phyloP scores from a whole-genome alignment of 1,140 invertebrate genomes.

The Pseudomyrmex sp. region DNA sequence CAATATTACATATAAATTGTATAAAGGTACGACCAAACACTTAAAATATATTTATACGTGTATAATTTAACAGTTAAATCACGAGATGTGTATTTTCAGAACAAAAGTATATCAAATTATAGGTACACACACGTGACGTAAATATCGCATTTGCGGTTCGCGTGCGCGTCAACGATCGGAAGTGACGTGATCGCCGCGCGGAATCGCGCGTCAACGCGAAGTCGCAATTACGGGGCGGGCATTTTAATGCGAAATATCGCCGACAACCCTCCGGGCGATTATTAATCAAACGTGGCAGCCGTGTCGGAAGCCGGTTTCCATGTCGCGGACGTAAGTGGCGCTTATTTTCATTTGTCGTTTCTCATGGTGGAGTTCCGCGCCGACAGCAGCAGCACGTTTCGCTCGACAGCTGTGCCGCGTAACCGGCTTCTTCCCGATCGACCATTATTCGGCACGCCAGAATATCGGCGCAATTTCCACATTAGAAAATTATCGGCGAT shows the following conservation, averaged over 20 bases:
- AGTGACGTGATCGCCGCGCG: background rate
- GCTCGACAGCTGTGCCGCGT: background rate
- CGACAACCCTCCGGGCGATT: constrained; percentile 14
- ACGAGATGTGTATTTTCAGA: too few species aligned
- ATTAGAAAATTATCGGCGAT: constrained; percentile 34
- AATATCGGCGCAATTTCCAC: background rate
- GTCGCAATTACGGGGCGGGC: background rate
- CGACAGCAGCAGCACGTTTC: too few species aligned
- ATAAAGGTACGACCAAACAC: background rate
- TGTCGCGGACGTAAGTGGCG: background rate
- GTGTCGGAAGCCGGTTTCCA: constrained; percentile 22
- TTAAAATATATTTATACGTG: too few species aligned
- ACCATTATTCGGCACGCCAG: constrained; percentile 11
- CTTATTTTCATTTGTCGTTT: constrained; percentile 25
- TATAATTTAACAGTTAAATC: background rate
- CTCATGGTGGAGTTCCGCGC: background rate
- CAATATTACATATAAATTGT: background rate
- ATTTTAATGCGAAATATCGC: constrained; percentile 23
- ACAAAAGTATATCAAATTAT: background rate
- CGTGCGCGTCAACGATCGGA: constrained; percentile 4
- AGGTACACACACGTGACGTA: background rate
- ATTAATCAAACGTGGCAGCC: constrained; percentile 55
- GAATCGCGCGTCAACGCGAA: background rate
- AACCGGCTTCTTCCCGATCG: constrained; percentile 51
- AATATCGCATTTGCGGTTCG: background rate